phyloP scores from a whole-genome alignment of 1,140 invertebrate genomes.

The Zelostemma sp. region DNA sequence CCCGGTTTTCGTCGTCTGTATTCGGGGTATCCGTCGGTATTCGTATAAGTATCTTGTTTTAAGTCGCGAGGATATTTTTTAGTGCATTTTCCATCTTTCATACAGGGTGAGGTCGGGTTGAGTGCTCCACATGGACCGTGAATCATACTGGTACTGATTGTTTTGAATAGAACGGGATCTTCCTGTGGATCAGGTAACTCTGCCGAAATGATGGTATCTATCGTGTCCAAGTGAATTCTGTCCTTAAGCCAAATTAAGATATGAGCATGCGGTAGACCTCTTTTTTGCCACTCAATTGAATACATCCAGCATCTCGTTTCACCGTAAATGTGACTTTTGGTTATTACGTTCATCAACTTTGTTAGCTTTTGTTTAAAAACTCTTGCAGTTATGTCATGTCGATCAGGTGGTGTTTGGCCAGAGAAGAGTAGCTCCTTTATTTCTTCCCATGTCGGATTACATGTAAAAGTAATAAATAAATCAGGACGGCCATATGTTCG shows the following conservation, averaged over 20 bases:
- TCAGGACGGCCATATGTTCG: conserved; percentile 59
- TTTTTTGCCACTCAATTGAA: conserved; percentile 54
- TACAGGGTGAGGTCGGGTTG: too few species aligned
- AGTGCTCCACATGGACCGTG: conserved; percentile 28
- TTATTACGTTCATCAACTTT: conserved; percentile 63
- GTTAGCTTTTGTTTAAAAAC: conserved; percentile 70
- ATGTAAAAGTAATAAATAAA: conserved; percentile 63
- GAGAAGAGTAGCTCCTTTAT: conserved; percentile 45
- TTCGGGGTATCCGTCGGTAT: conserved; percentile 50
- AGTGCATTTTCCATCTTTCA: conserved; percentile 52
- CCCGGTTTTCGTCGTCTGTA: too few species aligned
- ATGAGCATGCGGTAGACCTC: conserved; percentile 2
- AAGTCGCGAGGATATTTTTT: conserved; percentile 60
- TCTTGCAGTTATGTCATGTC: conserved; percentile 62
- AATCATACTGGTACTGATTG: conserved; percentile 61
- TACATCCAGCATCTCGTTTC: conserved; percentile 42
- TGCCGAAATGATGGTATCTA: conserved; percentile 65
- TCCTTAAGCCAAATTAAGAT: neutral
- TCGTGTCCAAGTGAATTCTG: conserved; percentile 11
- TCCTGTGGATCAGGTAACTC: conserved; percentile 68
- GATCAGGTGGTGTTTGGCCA: conserved; percentile 52
- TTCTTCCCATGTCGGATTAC: conserved; percentile 66
- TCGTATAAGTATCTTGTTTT: conserved; percentile 44
- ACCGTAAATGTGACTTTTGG: conserved; percentile 57
- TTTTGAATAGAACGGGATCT: conserved; percentile 58